Evolutionary conservation across 2,797 vertebrate genomes (phyloP).

Genomic region (Prionace glauca): DNA sequence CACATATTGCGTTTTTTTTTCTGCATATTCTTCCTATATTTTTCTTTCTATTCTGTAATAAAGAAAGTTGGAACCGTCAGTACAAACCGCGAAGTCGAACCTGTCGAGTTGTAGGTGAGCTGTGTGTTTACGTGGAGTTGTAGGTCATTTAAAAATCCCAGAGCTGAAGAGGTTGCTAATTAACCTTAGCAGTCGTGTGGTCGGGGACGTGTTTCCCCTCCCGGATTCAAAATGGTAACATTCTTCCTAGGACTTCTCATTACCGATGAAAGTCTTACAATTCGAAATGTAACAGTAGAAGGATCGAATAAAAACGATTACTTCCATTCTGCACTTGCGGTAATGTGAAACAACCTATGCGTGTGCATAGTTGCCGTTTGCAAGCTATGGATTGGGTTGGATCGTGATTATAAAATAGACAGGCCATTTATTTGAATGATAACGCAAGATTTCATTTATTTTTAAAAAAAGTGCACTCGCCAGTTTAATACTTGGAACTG

Average conservation of each 20-base stretch:
- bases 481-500: neutral
- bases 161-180: neutral
- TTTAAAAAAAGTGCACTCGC: neutral
- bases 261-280: neutral
- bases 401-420: neutral
- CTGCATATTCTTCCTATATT: neutral
- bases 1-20: neutral
- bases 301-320: neutral
- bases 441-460: neutral
- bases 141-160: neutral
- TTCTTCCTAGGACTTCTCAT: neutral
- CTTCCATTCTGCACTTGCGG: neutral
- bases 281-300: neutral
- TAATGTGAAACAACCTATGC: neutral
- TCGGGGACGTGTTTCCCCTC: neutral
- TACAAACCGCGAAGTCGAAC: neutral
- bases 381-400: neutral
- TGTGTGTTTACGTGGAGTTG: neutral
- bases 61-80: neutral
- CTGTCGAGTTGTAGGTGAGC: neutral
- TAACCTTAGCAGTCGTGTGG: neutral
- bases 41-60: neutral
- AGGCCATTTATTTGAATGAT: neutral
- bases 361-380: neutral
- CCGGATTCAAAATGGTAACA: neutral